phyloP scores from a whole-genome alignment of 2,113 vertebrate species.

The Tretioscincus oriximinensis region DNA sequence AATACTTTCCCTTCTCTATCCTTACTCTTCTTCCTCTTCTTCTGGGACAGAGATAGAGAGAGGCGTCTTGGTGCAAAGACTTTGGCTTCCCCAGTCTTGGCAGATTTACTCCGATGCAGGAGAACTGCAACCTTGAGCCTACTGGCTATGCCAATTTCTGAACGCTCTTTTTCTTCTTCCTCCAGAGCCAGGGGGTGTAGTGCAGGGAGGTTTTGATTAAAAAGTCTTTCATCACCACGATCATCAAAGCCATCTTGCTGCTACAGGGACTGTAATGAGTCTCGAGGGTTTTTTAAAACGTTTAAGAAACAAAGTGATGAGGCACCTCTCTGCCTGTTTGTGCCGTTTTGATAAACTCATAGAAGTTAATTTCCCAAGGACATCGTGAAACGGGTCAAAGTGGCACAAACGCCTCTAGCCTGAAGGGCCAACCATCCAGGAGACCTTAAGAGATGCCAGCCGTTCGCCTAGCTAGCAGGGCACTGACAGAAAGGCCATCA shows the following conservation, averaged over 20 bases:
- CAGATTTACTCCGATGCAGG: too few species aligned
- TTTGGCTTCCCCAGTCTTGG: too few species aligned
- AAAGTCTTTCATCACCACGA: slow-evolving; percentile 21
- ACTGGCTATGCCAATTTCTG: background rate
- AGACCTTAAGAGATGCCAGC: background rate
- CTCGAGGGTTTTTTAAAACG: slow-evolving; percentile 13
- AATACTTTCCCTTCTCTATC: too few species aligned
- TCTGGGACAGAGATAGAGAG: background rate
- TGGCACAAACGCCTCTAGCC: background rate
- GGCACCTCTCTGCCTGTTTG: background rate
- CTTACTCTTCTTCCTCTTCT: too few species aligned
- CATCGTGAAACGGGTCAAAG: background rate
- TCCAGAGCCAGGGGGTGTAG: background rate
- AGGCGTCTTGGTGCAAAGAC: background rate
- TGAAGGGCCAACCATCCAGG: background rate
- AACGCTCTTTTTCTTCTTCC: too few species aligned
- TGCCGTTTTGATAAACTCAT: slow-evolving; percentile 9
- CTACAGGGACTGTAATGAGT: background rate
- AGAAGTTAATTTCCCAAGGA: slow-evolving; percentile 22
- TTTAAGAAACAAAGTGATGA: slow-evolving; percentile 11
- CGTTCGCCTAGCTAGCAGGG: too few species aligned
- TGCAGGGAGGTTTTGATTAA: slow-evolving; percentile 47
- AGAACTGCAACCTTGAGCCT: background rate
- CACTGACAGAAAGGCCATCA: too few species aligned
- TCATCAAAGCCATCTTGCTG: background rate